Conservation (phyloP, 2,888 invertebrate species). For the Ormyrus thymus region DNA sequence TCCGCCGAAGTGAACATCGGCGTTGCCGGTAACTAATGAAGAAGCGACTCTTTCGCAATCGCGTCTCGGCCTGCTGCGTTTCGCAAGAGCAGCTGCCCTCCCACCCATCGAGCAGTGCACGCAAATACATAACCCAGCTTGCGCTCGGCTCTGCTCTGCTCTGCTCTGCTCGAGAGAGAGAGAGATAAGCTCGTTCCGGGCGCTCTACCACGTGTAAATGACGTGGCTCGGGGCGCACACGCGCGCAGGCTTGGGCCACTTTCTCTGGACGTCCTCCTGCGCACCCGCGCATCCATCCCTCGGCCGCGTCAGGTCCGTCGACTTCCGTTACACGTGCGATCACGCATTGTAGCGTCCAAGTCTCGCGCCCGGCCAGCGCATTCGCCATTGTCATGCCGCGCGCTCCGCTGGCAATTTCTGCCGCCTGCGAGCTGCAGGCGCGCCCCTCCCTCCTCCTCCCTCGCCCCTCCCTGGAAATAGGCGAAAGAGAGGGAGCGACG, state of each 20-base stretch:
- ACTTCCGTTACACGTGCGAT: constrained; percentile 53
- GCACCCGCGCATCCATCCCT: constrained; percentile 6
- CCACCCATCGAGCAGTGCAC: neutral
- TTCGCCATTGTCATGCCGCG: constrained; percentile 50
- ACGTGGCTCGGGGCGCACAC: constrained; percentile 6
- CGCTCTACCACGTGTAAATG: constrained; percentile 25
- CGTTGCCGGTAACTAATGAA: neutral
- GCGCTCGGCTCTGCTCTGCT: neutral
- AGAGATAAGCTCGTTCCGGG: neutral
- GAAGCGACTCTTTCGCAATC: too few relatives aligned
- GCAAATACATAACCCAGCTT: constrained; percentile 10
- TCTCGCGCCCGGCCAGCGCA: constrained; percentile 18
- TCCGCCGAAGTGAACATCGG: neutral
- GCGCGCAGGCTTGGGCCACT: neutral
- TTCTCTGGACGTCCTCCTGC: neutral
- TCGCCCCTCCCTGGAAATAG: neutral
- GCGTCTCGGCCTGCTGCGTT: neutral
- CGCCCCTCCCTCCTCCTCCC: too few relatives aligned
- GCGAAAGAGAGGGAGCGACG: neutral
- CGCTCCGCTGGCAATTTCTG: constrained; percentile 31
- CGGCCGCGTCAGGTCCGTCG: constrained; percentile 41
- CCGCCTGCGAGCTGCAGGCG: neutral
- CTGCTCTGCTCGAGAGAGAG: too few relatives aligned
- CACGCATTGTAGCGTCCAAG: constrained; percentile 29
- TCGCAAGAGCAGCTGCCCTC: constrained; percentile 8